Conservation (phyloP, 2,888 invertebrate species). For the Tuberolachnus salignus region DNA sequence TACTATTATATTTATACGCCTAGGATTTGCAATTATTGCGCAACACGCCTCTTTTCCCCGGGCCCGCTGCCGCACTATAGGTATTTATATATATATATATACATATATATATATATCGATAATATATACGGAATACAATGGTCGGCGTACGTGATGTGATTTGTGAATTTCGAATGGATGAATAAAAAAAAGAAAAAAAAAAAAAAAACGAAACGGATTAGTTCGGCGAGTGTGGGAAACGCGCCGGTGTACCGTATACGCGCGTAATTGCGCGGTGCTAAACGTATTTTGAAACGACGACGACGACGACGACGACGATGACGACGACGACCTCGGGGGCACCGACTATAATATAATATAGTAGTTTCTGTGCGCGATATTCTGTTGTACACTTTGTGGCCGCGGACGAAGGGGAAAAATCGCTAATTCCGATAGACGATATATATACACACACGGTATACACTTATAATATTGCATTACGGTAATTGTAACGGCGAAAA, state of each 20-base stretch:
- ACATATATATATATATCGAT: neutral
- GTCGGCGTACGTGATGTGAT: constrained; percentile 41
- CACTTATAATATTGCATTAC: no score
- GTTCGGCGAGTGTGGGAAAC: constrained; percentile 44
- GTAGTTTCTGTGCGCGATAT: no score
- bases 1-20: no score
- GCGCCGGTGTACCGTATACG: neutral
- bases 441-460: no score
- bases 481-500: no score
- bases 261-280: neutral
- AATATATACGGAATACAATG: constrained; percentile 21
- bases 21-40: neutral
- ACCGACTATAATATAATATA: no score
- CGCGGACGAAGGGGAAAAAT: neutral
- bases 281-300: constrained; percentile 17
- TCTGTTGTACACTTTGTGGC: no score
- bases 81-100: neutral
- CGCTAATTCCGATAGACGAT: neutral
- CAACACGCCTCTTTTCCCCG: neutral
- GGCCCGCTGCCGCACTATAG: neutral
- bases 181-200: neutral
- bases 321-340: constrained; percentile 27
- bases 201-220: neutral
- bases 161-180: constrained; percentile 28
- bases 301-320: constrained; percentile 1